phyloP scores from a whole-genome alignment of 2,888 invertebrate species.

The Scrobipalpa atriplicella region DNA sequence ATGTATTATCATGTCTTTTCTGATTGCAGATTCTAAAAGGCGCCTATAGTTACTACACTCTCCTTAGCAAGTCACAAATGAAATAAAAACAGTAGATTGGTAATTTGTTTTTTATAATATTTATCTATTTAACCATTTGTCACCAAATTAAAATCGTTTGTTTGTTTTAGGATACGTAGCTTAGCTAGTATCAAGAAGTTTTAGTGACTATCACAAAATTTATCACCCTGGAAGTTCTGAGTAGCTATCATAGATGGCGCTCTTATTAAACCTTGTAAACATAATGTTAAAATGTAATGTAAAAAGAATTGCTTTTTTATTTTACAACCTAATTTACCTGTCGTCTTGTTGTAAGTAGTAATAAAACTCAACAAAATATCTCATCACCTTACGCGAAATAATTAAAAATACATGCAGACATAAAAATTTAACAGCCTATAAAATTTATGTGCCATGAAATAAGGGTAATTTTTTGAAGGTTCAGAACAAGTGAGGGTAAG shows the following conservation, averaged over 20 bases:
- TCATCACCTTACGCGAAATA: slow-evolving; percentile 9
- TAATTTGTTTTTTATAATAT: not conserved
- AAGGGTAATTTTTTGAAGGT: not conserved
- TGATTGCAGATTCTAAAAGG: slow-evolving; percentile 24
- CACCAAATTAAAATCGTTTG: no score
- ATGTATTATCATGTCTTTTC: not conserved
- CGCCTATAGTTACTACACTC: slow-evolving; percentile 24
- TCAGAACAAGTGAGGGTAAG: not conserved
- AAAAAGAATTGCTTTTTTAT: not conserved
- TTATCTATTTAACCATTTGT: not conserved
- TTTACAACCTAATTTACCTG: not conserved
- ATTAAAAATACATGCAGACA: slow-evolving; percentile 7
- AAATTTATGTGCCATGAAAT: slow-evolving; percentile 14
- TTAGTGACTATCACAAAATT: no score
- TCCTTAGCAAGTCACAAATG: slow-evolving; percentile 23
- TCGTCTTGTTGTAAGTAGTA: not conserved
- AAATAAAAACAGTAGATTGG: not conserved
- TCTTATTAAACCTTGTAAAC: no score
- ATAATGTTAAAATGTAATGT: not conserved
- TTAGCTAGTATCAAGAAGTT: no score
- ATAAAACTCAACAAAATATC: not conserved
- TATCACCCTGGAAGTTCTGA: no score
- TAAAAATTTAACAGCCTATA: not conserved
- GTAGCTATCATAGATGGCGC: no score
- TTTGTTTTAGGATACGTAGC: no score